Base-by-base conservation (phyloP, 1,140 invertebrate genomes). In the Nasonia longicornis region DNA sequence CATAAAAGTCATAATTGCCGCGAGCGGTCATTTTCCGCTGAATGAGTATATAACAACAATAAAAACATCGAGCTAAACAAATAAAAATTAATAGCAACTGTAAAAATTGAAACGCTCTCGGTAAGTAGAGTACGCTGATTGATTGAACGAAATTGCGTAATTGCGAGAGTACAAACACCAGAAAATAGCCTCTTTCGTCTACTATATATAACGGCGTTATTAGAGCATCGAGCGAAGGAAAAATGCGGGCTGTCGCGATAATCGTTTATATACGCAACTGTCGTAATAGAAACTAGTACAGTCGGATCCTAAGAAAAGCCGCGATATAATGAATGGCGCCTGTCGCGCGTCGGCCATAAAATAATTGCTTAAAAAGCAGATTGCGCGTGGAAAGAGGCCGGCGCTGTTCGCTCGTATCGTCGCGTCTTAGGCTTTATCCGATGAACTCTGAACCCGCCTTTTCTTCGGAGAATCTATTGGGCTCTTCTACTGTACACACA, bases 361-460 rank as follows among this genome's bases (percentile, higher is more conserved):
- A 69, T n/a, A 73, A 73, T 78, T 64, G 29, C 52, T 58, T n/a
- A 35, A 29, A 52, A 31, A 67, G 66, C 48, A 69, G 26, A 58
- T 82, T 80, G 76, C 83, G 20, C 58, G 26, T 80, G 77, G 76
- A 72, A 75, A 79, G 48, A 73, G 20, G 29, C 22, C 31, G 52
- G 52, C 48, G 48, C 11, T 20, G 48, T 52, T 52, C 48, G 48
- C 4, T 52, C 48, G 14, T 52, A 52, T 14, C 48, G 48, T 52
- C 48, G 48, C 14, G 16, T 72, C 63, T 77, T 52, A 8, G 3
- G 22, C 12, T 72, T 88, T 88, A 88, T 88, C 87, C 74, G 12
- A 48, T 83, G 85, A 88, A 85, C 86, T 88, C 82, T 87, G 85
- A 88, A 84, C 85, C 85, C 52, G 6, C 2, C 20, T 20, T 71